Evolutionary conservation across 2,113 vertebrate species (phyloP).

Genomic region (Burhinus bistriatus): DNA sequence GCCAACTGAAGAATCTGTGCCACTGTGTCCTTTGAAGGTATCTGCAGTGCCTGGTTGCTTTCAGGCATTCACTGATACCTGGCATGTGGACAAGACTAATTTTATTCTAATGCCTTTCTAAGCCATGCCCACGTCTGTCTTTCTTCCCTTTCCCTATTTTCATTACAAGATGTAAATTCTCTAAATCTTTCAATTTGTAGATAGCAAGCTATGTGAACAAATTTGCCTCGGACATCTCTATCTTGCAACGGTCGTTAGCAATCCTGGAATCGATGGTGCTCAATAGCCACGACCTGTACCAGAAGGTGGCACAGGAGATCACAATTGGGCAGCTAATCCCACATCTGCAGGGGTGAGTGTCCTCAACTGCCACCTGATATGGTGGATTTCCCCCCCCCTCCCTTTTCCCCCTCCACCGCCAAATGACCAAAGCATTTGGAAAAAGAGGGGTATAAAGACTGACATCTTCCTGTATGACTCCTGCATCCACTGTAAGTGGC

Average conservation of each 20-base stretch:
- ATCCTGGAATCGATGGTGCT: constrained; percentile 99
- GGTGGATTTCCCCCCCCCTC: background rate
- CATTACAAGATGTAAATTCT: background rate
- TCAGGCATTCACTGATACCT: background rate
- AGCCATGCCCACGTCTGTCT: accelerated
- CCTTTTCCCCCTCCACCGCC: accelerated
- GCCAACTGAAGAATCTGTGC: background rate
- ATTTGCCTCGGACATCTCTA: constrained; percentile 89
- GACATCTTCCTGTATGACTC: background rate
- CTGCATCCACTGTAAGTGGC: background rate
- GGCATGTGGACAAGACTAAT: background rate
- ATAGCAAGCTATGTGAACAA: constrained; percentile 96
- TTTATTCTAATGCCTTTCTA: background rate
- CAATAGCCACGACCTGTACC: constrained; percentile 97
- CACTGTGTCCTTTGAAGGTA: background rate
- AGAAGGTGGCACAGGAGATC: constrained; percentile 98
- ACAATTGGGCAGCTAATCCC: constrained; percentile 98
- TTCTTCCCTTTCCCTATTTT: background rate
- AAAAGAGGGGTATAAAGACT: background rate
- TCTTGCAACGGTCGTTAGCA: constrained; percentile 92
- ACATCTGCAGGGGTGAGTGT: constrained; percentile 91
- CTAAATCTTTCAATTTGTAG: constrained; percentile 69
- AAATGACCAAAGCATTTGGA: background rate
- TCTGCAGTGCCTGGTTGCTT: background rate
- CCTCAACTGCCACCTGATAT: background rate